A percentile compares a stretch with the other conserved stretches of the same genome.
Conservation (phyloP, 2,888 invertebrate species). For the Tetranychus piercei region DNA sequence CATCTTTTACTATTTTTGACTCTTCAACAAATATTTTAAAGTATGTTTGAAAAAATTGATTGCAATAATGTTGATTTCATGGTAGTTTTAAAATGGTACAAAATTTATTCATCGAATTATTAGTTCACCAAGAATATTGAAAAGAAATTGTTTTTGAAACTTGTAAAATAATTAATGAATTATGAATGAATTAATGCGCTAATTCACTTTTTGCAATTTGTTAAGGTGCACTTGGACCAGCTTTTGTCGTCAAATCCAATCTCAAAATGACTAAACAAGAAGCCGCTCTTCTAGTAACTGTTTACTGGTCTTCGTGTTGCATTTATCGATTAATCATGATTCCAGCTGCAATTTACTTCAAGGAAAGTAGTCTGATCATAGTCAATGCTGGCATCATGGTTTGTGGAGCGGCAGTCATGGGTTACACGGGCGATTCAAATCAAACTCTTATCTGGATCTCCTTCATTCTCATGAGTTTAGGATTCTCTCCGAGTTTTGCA, state of each 20-base stretch:
- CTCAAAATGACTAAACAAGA: neutral
- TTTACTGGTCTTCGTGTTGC: neutral
- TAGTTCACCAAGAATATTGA: no score
- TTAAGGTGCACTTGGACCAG: neutral
- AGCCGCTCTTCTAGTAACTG: neutral
- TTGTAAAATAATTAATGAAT: no score
- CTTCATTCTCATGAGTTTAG: neutral
- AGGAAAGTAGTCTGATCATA: neutral
- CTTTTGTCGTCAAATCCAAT: neutral
- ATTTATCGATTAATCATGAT: neutral
- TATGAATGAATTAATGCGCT: no score
- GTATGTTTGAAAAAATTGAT: no score
- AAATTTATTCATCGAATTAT: no score
- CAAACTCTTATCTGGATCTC: neutral
- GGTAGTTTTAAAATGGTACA: no score
- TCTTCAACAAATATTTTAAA: no score
- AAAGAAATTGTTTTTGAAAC: no score
- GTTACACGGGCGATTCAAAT: neutral
- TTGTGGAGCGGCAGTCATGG: neutral
- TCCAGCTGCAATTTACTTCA: neutral
- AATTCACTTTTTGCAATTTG: no score
- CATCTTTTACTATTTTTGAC: no score
- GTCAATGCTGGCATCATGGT: neutral
- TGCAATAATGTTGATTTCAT: no score
- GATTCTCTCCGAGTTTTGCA: neutral